Conservation (phyloP, 2,797 vertebrate genomes). For the Tenualosa thibaudeaui region DNA sequence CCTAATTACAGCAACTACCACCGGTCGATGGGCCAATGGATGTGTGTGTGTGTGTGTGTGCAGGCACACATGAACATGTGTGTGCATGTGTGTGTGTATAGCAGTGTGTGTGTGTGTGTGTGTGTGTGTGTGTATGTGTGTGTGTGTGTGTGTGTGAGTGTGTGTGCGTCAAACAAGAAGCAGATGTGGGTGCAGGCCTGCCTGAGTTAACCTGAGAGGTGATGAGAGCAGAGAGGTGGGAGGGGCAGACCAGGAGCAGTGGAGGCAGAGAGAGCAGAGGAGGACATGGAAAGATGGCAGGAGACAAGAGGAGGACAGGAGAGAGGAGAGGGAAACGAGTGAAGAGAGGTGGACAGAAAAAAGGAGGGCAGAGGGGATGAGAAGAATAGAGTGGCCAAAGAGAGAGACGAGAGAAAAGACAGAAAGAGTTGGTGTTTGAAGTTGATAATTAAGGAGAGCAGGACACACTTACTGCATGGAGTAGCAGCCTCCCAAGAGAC, state of each 20-base stretch:
- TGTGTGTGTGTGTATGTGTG: not conserved
- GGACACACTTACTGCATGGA: not conserved
- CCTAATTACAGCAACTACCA: not conserved
- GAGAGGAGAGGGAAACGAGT: not conserved
- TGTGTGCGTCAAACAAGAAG: not conserved
- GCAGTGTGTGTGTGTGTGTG: not conserved
- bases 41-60: not conserved
- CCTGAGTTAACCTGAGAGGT: slow-evolving; percentile 25
- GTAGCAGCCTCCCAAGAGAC: not conserved
- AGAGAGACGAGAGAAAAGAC: slow-evolving; percentile 23
- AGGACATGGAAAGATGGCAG: not conserved
- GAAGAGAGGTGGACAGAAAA: not conserved
- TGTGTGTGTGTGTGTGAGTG: not conserved
- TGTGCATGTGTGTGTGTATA: not conserved
- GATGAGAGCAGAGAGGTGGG: not conserved
- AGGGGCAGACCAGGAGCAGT: not conserved
- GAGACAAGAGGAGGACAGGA: not conserved
- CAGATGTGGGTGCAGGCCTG: not conserved
- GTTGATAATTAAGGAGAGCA: not conserved
- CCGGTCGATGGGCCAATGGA: not conserved
- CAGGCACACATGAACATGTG: not conserved
- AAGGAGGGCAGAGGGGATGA: slow-evolving; percentile 22
- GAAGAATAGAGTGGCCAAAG: not conserved
- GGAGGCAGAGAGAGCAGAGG: not conserved
- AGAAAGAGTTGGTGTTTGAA: slow-evolving; percentile 30